Evolutionary conservation across 2,888 invertebrate species (phyloP), one percentile per base, ranked within the genome.

Genomic region (Erynnis tages): DNA sequence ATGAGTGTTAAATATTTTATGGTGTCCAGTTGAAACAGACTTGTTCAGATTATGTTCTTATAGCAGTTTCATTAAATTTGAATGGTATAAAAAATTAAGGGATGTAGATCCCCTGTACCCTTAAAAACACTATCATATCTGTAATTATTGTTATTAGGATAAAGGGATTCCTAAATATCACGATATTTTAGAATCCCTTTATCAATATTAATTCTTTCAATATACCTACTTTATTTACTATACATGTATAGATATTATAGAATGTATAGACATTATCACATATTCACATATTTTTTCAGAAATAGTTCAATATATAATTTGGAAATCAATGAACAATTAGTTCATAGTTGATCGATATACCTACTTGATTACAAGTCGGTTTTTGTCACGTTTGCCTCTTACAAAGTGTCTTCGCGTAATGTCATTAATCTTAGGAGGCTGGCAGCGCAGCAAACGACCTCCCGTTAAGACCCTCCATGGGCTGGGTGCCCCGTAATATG

Each of bases 1-100:
- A 85, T 82, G 78, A 77, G 82, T 83, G 81, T 81, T 86, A 84
- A 84, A 88, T 86, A 86, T 87, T 87, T 86, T 87, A 87, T 79
- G 79, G 77, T 80, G 84, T 85, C 85, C 86, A 77, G 76, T 73
- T 67, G 67, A 74, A 72, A 69, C 65, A 66, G 65, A 63, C 66
- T 68, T 65, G 66, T 45, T 47, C 43, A 53, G 52, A 43, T 58
- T 56, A 34, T 53, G 44, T 58, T 43, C 21, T 21, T n/a, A 37
- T 54, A 55, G 40, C 45, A 34, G 21, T 38, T 2, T 7, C 11
- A 27, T 37, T 16, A 27, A 27, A 19, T 32, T 13, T 19, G 19
- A 21, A 5, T 44, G 10, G 1, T n/a, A 5, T 8, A 25, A 25
- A n/a, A 27, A n/a, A 3, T n/a, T n/a, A n/a, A n/a, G n/a, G n/a